Base-by-base conservation (phyloP, 2,888 invertebrate genomes). In the Scaptomyza flava region DNA sequence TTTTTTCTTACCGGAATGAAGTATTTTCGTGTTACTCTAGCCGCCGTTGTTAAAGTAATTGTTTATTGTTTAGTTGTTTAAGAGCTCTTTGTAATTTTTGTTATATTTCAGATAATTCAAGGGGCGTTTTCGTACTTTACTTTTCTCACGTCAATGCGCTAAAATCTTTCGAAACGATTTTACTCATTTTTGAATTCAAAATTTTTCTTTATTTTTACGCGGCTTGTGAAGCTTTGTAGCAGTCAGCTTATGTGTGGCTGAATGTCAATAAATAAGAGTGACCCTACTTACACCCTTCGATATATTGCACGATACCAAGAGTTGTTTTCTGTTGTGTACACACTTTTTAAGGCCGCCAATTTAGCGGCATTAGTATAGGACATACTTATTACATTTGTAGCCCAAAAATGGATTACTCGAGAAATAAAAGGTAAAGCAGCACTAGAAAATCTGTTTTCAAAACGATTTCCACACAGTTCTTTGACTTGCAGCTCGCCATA, bases 41-140 rank as follows among this genome's bases (percentile, higher is more conserved):
- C 59, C 0, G 65, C 85, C 1, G 90, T 82, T 0, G 23, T 90
- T 0, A 80, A 73, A 68, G 90, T 90, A 42, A 60, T 38, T 17
- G 3, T 11, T 17, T 89, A 34, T 56, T 20, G 1, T 8, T 17
- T 8, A 5, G 1, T 17, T 9, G n/a, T n/a, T n/a, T 7, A 1
- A 6, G n/a, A 6, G 3, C 0, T 42, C 8, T 4, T 0, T 5
- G n/a, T 48, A 50, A 33, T 38, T 46, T 11, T 12, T 3, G 1
- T 8, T 6, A 6, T 27, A n/a, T 77, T 68, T 27, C 36, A 90
- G 91, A 78, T 90, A 47, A 72, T 90, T 17, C 86, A 83, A 68
- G 90, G 85, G 0, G 89, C 90, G 6, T 85, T 77, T 23, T 90
- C 90, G 0, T 90, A 90, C 53, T 90, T 90, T 42, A 90, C 91